A percentile compares a stretch with the other conserved stretches of the same genome.
These are phyloP conservation scores for Zaprionus nigranus DNA, from an alignment of 1,140 invertebrate genomes.

Conservation along the genomic window DNA sequence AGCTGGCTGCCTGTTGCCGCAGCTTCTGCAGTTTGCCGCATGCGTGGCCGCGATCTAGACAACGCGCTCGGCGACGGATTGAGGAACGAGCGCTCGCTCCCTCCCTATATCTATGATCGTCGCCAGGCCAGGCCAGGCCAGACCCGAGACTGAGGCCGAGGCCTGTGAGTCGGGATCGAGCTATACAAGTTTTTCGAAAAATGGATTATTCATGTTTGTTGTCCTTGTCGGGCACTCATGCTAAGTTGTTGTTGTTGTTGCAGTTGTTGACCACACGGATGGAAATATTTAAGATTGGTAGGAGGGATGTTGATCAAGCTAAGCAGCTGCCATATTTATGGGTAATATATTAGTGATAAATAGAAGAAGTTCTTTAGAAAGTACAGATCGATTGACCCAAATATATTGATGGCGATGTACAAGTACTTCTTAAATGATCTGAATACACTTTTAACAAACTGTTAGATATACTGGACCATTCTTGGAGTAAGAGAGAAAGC, in stretches of 20 bases:
- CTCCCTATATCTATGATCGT: constrained; percentile 69
- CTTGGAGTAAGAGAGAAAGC: too few species aligned
- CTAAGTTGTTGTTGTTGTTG: constrained; percentile 19
- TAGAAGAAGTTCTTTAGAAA: too few species aligned
- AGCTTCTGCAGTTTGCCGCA: constrained; percentile 53
- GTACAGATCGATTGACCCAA: too few species aligned
- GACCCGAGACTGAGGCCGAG: not conserved
- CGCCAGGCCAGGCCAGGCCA: not conserved
- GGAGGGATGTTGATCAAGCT: not conserved
- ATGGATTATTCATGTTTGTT: constrained; percentile 80
- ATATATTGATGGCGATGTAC: too few species aligned
- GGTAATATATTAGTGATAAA: too few species aligned
- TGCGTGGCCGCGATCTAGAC: constrained; percentile 80
- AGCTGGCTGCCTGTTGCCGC: constrained; percentile 21
- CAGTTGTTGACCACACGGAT: constrained; percentile 23
- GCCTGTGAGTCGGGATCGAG: constrained; percentile 5
- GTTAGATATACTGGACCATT: too few species aligned
- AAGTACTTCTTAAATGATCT: too few species aligned
- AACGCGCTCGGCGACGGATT: constrained; percentile 38
- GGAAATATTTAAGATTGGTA: constrained; percentile 3
- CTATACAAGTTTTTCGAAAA: constrained; percentile 75
- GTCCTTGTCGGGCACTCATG: constrained; percentile 55
- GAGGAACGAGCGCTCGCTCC: constrained; percentile 13
- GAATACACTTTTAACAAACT: too few species aligned
- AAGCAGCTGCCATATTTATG: not conserved